Evolutionary conservation across 1,140 invertebrate genomes (phyloP), one percentile per base, ranked within the genome.

Genomic region (Halyomorpha halys): DNA sequence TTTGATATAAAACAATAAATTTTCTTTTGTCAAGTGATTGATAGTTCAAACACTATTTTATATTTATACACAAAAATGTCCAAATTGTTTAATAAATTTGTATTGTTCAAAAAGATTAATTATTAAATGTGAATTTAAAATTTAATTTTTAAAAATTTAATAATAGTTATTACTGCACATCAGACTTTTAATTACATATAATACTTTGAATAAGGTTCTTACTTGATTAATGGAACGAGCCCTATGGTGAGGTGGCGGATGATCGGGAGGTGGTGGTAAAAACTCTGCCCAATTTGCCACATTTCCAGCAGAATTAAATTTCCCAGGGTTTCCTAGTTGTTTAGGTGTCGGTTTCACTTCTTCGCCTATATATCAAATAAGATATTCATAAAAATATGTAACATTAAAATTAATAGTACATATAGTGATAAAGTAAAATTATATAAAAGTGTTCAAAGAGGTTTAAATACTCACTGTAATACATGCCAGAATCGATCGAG

Each of bases 241-340:
- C 45, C 53, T 21, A 18, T 59, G 18, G 25, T 66, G 65, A 34
- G 62, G 66, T 15, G 66, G 66, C 0, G 56, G 62, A 56, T 67
- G 66, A n/a, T 67, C 66, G 1, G 66, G 66, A 15, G 66, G 66
- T 11, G 66, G 66, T 3, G 66, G 66, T 18, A 67, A 25, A 23
- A 67, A 67, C 27, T 67, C 66, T 30, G 53, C 59, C 66, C 66
- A 67, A 18, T 64, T 64, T 2, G 51, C 34, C 34, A 30, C 45
- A 14, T 62, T 63, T 0, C 63, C 63, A 13, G 59, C 64, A 23
- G 30, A 59, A 51, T 60, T 67, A 63, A 67, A 67, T 54, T 67
- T 67, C 44, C 27, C 60, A 14, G 61, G 49, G 19, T 27, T 54
- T n/a, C 11, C 18, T 16, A 25, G 30, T 25, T 59, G 23, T 18